Evolutionary conservation across 2,113 vertebrate genomes (phyloP), one percentile per base, ranked within the genome.

Genomic region (Dascyllus trimaculatus): DNA sequence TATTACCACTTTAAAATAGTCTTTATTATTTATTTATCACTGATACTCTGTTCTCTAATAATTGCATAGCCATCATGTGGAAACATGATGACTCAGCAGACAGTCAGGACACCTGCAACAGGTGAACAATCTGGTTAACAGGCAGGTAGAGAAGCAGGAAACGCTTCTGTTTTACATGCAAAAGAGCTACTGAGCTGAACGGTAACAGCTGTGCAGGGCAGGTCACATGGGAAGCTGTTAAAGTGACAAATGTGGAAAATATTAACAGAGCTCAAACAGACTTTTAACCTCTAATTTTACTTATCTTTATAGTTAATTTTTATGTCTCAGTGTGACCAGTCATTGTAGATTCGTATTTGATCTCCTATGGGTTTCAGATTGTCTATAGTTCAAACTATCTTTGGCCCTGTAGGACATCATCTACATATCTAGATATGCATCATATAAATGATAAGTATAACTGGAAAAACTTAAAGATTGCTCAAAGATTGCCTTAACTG

Each of bases 111-210:
- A 60, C 35, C 15, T 71, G 45, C 26, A 25, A 1, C 21, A 59
- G 40, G 53, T 26, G 60, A 45, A 32, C 25, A 64, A 46, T 52
- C 19, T 63, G 51, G 58, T 64, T 51, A 26, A 52, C 15, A 52
- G 57, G 22, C 57, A 62, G 65, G 22, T 62, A 35, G 26, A 73
- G 18, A 26, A 26, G 49, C 26, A 63, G 29, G 8, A 63, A 38
- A 21, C 3, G 13, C 19, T 25, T 40, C 7, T 53, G 59, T 18
- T 65, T 71, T 60, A 53, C 54, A 82, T 66, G 24, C 14, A 60
- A 38, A 74, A 59, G 24, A 43, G 29, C 22, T 45, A 19, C 38
- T 51, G 24, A 64, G 32, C 32, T 45, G 18, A 70, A 24, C 5
- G 15, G 25, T 59, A 81, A 52, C 11, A 24, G 10, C 40, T 67